Conservation (phyloP, 2,888 invertebrate species). For the Carabus problematicus region DNA sequence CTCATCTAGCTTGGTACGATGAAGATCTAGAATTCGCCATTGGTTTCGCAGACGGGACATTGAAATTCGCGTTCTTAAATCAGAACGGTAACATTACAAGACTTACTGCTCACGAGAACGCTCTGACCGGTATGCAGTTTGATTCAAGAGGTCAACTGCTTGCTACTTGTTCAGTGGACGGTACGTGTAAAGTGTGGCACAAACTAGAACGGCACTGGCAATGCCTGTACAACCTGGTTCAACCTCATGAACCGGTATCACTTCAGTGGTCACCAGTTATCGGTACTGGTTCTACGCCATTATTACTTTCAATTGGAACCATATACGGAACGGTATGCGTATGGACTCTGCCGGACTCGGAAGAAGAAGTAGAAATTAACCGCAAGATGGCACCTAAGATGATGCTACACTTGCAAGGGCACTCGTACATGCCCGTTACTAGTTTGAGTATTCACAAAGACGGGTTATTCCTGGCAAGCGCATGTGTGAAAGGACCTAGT, state of each 20-base stretch:
- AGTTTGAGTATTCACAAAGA: slow-evolving; percentile 61
- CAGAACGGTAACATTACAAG: slow-evolving; percentile 54
- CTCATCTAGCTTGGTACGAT: slow-evolving; percentile 64
- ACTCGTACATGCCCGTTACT: slow-evolving; percentile 63
- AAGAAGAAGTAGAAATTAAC: slow-evolving; percentile 44
- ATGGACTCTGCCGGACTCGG: slow-evolving; percentile 58
- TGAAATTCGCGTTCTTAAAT: slow-evolving; percentile 58
- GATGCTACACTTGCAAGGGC: slow-evolving; percentile 61
- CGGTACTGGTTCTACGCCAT: slow-evolving; percentile 55
- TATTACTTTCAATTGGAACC: slow-evolving; percentile 63
- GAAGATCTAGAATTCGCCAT: slow-evolving; percentile 65
- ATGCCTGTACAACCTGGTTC: slow-evolving; percentile 58
- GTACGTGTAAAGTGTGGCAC: slow-evolving; percentile 61
- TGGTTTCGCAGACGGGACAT: slow-evolving; percentile 64
- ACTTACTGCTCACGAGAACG: slow-evolving; percentile 57
- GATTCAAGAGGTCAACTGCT: slow-evolving; percentile 62
- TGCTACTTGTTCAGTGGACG: slow-evolving; percentile 62
- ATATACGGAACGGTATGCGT: slow-evolving; percentile 62
- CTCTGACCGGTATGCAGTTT: slow-evolving; percentile 61
- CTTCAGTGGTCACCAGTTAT: slow-evolving; percentile 64
- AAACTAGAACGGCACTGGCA: slow-evolving; percentile 57
- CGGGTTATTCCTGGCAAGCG: slow-evolving; percentile 65
- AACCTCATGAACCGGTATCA: slow-evolving; percentile 60
- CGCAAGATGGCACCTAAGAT: slow-evolving; percentile 52
- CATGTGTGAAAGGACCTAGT: slow-evolving; percentile 59